Percentiles rank a stretch among this genome's conserved stretches.
These are phyloP conservation scores for Apostichopus leukothele DNA, from an alignment of 53 echinoderm and acorn worm species.

Conservation along the genomic window DNA sequence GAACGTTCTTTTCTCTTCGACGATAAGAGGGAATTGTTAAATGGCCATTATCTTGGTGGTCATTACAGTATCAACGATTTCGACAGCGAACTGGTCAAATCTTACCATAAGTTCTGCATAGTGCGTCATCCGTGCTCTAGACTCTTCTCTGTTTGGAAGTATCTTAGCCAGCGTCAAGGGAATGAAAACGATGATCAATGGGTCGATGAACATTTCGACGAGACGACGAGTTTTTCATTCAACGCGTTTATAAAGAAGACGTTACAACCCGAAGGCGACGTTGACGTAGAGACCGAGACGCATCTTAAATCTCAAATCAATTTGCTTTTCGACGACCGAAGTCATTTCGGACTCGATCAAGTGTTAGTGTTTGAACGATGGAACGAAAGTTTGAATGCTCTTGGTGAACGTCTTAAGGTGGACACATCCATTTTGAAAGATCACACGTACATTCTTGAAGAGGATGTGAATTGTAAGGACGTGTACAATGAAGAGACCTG, in stretches of 20 bases:
- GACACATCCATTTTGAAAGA: not conserved
- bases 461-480: not conserved
- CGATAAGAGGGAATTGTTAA: not conserved
- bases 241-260: not conserved
- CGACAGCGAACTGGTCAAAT: not conserved
- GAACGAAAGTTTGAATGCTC: constrained; percentile 17
- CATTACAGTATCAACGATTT: constrained; percentile 8
- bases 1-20: constrained; percentile 12
- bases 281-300: not conserved
- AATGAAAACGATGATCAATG: not conserved
- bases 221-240: not conserved
- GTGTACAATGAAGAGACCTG: not conserved
- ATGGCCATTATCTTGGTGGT: not conserved
- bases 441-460: too few species aligned
- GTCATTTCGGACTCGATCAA: constrained; percentile 17
- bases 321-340: not conserved
- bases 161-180: not conserved
- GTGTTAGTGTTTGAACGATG: constrained; percentile 24
- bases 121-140: constrained; percentile 20
- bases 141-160: not conserved
- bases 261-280: not conserved
- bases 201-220: not conserved
- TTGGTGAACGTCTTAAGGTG: not conserved
- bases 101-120: not conserved
- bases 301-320: not conserved